Percentiles rank a stretch among this genome's conserved stretches.
Evolutionary conservation across 2,888 invertebrate genomes (phyloP).

Genomic region (Diplazon laetatorius): DNA sequence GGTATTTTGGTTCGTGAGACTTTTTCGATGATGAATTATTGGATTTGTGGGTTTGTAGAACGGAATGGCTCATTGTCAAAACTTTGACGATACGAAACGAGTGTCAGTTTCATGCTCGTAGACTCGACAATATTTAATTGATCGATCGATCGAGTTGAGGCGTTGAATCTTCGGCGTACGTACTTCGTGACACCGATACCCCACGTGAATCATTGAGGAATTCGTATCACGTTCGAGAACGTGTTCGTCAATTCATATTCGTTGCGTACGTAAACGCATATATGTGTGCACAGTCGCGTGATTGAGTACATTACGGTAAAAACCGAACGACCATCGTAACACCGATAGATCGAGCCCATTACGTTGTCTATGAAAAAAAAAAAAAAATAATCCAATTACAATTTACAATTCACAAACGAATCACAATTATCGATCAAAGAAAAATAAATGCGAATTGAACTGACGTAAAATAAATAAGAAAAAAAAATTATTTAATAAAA

Average conservation of each 20-base stretch:
- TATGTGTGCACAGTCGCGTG: slow-evolving; percentile 54
- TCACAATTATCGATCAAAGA: too few species aligned
- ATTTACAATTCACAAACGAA: too few species aligned
- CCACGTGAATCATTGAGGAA: slow-evolving; percentile 23
- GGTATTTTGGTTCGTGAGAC: too few species aligned
- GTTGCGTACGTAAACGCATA: slow-evolving; percentile 42
- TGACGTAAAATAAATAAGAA: too few species aligned
- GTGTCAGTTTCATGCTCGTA: neutral
- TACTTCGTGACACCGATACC: neutral
- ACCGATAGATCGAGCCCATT: neutral
- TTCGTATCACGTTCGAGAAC: slow-evolving; percentile 39
- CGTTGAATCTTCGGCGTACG: neutral
- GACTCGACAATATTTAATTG: slow-evolving; percentile 7
- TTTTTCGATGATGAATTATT: too few species aligned
- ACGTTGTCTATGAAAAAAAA: neutral
- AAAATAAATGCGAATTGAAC: too few species aligned
- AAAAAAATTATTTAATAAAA: too few species aligned
- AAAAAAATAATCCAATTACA: neutral
- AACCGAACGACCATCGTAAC: slow-evolving; percentile 7
- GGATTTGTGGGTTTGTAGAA: neutral
- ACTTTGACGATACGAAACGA: slow-evolving; percentile 5
- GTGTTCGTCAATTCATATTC: slow-evolving; percentile 62
- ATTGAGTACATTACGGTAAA: slow-evolving; percentile 54
- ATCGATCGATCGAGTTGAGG: neutral
- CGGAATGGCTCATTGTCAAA: neutral